Evolutionary conservation across 1,140 invertebrate genomes (phyloP).

Genomic region (Drosophila eugracilis): DNA sequence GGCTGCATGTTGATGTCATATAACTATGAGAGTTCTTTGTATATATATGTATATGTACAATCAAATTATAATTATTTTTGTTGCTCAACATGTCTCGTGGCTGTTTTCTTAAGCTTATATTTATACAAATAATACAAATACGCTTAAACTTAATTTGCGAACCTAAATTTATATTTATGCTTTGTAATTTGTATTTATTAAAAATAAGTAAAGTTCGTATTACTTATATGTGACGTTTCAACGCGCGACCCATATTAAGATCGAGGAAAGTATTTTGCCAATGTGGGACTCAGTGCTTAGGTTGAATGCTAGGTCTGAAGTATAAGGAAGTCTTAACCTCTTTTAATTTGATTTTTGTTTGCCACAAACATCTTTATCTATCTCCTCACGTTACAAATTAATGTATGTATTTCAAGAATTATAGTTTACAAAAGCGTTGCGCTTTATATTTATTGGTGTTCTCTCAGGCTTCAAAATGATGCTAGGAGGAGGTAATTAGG

Average conservation of each 20-base stretch:
- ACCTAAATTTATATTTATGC: slow-evolving; percentile 59
- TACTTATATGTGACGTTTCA: slow-evolving; percentile 42
- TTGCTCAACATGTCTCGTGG: slow-evolving; percentile 27
- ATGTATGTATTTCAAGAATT: slow-evolving; percentile 30
- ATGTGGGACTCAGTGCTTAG: slow-evolving; percentile 27
- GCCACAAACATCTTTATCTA: slow-evolving; percentile 5
- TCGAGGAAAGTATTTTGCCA: slow-evolving; percentile 17
- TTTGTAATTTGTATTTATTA: slow-evolving; percentile 61
- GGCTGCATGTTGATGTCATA: slow-evolving; percentile 55
- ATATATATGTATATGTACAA: slow-evolving; percentile 66
- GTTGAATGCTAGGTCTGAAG: slow-evolving; percentile 33
- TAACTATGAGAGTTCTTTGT: slow-evolving; percentile 47
- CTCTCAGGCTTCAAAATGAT: slow-evolving; percentile 46
- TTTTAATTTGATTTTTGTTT: slow-evolving; percentile 37
- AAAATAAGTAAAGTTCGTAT: slow-evolving; percentile 62
- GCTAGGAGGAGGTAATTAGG: slow-evolving; percentile 26
- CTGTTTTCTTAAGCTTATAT: slow-evolving; percentile 55
- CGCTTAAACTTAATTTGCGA: slow-evolving; percentile 60
- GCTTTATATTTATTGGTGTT: slow-evolving; percentile 58
- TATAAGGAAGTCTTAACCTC: slow-evolving; percentile 42
- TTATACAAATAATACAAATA: slow-evolving; percentile 84
- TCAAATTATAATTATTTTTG: slow-evolving; percentile 51
- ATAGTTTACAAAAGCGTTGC: slow-evolving; percentile 72
- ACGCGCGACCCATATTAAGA: slow-evolving; percentile 37
- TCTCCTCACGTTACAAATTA: slow-evolving; percentile 32